These are phyloP conservation scores for Seira ritae DNA, from an alignment of 2,888 invertebrate genomes.

Conservation along the genomic window DNA sequence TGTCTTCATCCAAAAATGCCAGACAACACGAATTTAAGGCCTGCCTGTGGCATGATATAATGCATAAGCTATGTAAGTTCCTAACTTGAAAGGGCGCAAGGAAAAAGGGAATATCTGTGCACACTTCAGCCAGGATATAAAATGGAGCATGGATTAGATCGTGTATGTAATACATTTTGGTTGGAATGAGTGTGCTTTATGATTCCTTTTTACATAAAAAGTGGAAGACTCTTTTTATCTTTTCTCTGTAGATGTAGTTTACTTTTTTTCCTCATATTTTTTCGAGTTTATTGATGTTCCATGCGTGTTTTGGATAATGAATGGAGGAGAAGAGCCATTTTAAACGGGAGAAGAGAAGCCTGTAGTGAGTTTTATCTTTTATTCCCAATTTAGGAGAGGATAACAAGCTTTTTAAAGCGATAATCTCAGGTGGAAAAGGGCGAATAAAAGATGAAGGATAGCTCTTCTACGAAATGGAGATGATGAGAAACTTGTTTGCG, in stretches of 20 bases:
- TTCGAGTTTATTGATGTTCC: slow-evolving; percentile 4
- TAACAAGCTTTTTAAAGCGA: slow-evolving; percentile 44
- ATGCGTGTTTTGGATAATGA: slow-evolving; percentile 12
- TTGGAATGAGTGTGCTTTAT: slow-evolving; percentile 17
- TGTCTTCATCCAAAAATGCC: background rate
- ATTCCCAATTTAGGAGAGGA: slow-evolving; percentile 46
- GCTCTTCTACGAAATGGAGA: background rate
- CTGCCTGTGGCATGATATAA: background rate
- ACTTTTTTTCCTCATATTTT: background rate
- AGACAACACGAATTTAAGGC: background rate
- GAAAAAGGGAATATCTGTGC: background rate
- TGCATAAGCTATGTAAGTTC: too few species aligned
- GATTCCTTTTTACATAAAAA: slow-evolving; percentile 5
- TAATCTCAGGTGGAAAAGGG: slow-evolving; percentile 17
- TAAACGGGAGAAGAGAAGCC: background rate
- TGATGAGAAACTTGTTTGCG: slow-evolving; percentile 16
- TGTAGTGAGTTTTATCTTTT: slow-evolving; percentile 43
- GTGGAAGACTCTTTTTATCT: slow-evolving; percentile 5
- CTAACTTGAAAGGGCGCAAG: background rate
- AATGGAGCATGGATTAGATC: background rate
- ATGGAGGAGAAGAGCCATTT: background rate
- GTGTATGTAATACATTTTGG: background rate
- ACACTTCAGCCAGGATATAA: background rate
- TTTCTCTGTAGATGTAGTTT: background rate
- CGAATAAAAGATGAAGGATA: slow-evolving; percentile 10